These are phyloP conservation scores for Scomber japonicus DNA, from an alignment of 2,113 vertebrate genomes.

Conservation along the genomic window DNA sequence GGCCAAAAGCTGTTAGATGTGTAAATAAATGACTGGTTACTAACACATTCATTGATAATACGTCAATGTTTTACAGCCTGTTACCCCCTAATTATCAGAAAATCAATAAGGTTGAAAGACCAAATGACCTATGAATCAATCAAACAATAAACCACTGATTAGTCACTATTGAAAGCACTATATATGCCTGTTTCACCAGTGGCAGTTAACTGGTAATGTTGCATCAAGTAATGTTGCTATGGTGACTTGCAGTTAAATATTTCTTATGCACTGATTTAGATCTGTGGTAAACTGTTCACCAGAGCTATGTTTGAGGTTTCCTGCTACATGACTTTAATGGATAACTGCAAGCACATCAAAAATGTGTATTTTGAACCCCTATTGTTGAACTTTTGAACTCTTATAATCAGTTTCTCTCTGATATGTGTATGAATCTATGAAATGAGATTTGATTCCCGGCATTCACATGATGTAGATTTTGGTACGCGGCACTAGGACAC, in stretches of 20 bases:
- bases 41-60: neutral
- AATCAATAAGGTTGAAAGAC: neutral
- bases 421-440: neutral
- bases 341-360: neutral
- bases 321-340: conserved; percentile 12
- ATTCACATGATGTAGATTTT: conserved; percentile 23
- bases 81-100: no score
- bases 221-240: neutral
- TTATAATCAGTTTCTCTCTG: neutral
- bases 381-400: neutral
- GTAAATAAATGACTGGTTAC: neutral
- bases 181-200: conserved; percentile 4
- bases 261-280: conserved; percentile 40
- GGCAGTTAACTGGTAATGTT: neutral
- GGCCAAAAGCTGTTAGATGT: neutral
- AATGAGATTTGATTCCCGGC: conserved; percentile 7
- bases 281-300: conserved; percentile 24
- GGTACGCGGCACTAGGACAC: conserved; percentile 42
- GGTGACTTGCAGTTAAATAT: conserved; percentile 19
- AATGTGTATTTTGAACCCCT: neutral
- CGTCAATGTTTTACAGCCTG: no score
- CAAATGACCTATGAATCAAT: neutral
- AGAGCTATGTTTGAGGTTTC: conserved; percentile 6
- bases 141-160: neutral
- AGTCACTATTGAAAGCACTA: neutral